A percentile compares a stretch with the other conserved stretches of the same genome.
Conservation (phyloP, 1,140 invertebrate genomes). For the Spodoptera litura region DNA sequence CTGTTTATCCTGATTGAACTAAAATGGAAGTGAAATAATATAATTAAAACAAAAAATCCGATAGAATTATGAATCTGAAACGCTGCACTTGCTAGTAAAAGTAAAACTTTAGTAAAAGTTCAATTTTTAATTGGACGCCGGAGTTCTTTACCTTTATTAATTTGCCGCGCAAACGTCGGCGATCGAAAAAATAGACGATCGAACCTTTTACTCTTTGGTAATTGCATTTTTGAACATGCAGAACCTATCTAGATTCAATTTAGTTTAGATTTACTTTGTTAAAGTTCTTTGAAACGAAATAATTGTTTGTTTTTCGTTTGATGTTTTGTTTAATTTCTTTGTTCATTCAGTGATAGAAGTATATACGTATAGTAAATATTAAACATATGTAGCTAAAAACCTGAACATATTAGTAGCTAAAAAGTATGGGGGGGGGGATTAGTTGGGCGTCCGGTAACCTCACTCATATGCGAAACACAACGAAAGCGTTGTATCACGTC, state of each 20-base stretch:
- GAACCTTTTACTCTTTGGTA: conserved; percentile 42
- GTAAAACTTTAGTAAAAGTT: conserved; percentile 44
- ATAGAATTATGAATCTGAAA: conserved; percentile 37
- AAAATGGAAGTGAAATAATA: neutral
- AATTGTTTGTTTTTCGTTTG: neutral
- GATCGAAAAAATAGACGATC: conserved; percentile 42
- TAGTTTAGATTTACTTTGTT: conserved; percentile 14
- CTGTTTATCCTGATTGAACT: neutral
- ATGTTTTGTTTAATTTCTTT: too few species aligned
- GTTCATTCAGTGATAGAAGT: too few species aligned
- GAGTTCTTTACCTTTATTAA: conserved; percentile 50
- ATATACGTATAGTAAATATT: too few species aligned
- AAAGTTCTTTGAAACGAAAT: neutral
- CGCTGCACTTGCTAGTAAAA: conserved; percentile 36
- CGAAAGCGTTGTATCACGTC: too few species aligned
- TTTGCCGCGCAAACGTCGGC: conserved; percentile 44
- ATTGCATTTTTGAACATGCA: conserved; percentile 51
- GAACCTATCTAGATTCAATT: conserved; percentile 18
- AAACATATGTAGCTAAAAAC: too few species aligned
- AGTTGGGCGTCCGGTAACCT: too few species aligned
- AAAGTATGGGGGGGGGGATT: too few species aligned
- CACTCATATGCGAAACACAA: too few species aligned
- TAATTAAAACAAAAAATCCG: conserved; percentile 9
- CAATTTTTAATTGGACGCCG: conserved; percentile 50
- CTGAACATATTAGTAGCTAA: too few species aligned